Evolutionary conservation across 1,140 invertebrate genomes (phyloP).

Genomic region (Sycophila sp.): DNA sequence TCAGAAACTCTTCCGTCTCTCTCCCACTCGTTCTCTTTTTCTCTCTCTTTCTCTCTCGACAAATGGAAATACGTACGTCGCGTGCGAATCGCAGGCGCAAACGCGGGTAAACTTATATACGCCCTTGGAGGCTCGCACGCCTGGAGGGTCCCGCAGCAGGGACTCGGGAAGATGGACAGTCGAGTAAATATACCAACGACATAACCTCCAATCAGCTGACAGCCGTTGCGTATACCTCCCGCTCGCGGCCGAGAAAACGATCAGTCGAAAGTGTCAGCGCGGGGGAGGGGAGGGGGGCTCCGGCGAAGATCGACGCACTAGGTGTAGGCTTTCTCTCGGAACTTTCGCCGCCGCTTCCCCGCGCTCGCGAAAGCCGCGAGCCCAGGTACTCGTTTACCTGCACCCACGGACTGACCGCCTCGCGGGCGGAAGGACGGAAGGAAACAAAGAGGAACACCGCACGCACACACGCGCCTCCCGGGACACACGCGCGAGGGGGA

Average conservation of each 20-base stretch:
- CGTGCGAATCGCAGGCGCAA: too few relatives aligned
- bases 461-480: neutral
- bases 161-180: neutral
- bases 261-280: neutral
- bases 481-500: neutral
- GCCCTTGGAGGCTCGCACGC: too few relatives aligned
- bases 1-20: neutral
- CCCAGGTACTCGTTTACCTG: neutral
- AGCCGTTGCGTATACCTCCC: too few relatives aligned
- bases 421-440: neutral
- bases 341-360: neutral
- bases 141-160: neutral
- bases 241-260: too few relatives aligned
- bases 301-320: neutral
- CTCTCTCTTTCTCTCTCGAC: neutral
- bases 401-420: neutral
- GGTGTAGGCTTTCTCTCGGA: neutral
- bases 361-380: neutral
- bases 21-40: neutral
- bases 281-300: neutral
- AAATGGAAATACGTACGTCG: too few relatives aligned
- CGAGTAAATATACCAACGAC: constrained; percentile 13
- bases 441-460: neutral
- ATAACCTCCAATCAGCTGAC: constrained; percentile 37
- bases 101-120: neutral